These are phyloP conservation scores for Varecia variegata DNA, from an alignment of 2,797 vertebrate genomes.

Conservation along the genomic window DNA sequence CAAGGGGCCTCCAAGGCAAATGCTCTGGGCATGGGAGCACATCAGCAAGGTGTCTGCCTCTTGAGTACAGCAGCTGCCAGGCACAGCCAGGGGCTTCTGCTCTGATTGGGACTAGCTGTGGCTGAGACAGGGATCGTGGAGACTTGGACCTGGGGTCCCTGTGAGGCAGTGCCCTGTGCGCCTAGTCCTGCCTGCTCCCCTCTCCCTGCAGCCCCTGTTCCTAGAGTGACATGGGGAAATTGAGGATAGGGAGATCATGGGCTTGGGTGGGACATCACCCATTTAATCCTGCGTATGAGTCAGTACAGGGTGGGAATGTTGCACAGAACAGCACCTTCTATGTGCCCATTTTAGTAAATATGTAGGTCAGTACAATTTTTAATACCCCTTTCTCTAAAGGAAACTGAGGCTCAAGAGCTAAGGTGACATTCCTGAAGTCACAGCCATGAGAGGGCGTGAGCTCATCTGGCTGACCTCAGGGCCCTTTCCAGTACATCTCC, in stretches of 20 bases:
- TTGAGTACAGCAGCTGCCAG: background rate
- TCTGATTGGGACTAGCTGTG: background rate
- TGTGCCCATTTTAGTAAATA: background rate
- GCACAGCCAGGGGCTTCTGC: background rate
- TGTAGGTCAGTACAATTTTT: background rate
- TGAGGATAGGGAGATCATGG: background rate
- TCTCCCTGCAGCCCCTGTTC: background rate
- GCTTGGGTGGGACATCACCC: background rate
- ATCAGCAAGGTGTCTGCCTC: background rate
- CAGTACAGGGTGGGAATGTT: background rate
- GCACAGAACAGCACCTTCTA: background rate
- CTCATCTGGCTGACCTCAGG: background rate
- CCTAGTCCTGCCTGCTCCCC: background rate
- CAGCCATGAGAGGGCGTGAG: background rate
- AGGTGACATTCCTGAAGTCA: background rate
- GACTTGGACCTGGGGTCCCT: background rate
- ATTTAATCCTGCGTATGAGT: background rate
- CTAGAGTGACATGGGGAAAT: background rate
- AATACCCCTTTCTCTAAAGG: background rate
- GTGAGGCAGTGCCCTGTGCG: background rate
- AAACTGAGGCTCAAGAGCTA: background rate
- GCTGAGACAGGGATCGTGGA: background rate
- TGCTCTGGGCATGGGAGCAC: background rate
- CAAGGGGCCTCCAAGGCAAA: background rate
- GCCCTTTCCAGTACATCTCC: background rate